Evolutionary conservation across 2,888 invertebrate genomes (phyloP).

Genomic region (Elegia similella): DNA sequence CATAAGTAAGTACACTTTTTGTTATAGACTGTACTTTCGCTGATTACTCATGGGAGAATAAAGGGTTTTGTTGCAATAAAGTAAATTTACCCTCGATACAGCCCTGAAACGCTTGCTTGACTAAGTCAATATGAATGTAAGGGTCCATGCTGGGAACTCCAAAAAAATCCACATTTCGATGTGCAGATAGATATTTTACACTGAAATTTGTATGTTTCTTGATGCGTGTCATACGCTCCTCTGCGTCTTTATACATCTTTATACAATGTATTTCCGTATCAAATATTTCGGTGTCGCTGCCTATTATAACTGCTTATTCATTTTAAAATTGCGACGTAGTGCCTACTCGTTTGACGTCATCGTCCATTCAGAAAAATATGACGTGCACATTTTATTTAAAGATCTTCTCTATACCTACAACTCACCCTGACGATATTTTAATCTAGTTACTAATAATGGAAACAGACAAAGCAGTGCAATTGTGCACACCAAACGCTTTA

Average conservation of each 20-base stretch:
- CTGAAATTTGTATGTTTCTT: too few relatives aligned
- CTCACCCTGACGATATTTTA: slow-evolving; percentile 22
- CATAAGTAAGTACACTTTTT: too few relatives aligned
- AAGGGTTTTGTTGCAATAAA: too few relatives aligned
- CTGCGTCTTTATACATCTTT: neutral
- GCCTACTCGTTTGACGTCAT: slow-evolving; percentile 57
- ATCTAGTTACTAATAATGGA: slow-evolving; percentile 39
- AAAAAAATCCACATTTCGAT: too few relatives aligned
- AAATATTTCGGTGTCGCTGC: slow-evolving; percentile 1
- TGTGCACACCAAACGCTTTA: neutral
- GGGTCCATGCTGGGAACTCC: too few relatives aligned
- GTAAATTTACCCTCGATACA: too few relatives aligned
- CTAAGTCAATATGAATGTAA: too few relatives aligned
- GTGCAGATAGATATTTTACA: too few relatives aligned
- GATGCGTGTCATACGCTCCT: too few relatives aligned
- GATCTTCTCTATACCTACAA: slow-evolving; percentile 33
- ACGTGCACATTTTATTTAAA: slow-evolving; percentile 49
- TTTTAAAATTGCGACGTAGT: slow-evolving; percentile 4
- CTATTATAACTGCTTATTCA: neutral
- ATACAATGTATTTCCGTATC: neutral
- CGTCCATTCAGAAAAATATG: slow-evolving; percentile 68
- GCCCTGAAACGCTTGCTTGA: too few relatives aligned
- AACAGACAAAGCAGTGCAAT: neutral
- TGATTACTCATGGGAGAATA: too few relatives aligned
- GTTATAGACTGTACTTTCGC: too few relatives aligned